Percentiles rank a stretch among this genome's conserved stretches.
These are phyloP conservation scores for Pinna nobilis DNA, from an alignment of 1,140 invertebrate genomes.

Conservation along the genomic window DNA sequence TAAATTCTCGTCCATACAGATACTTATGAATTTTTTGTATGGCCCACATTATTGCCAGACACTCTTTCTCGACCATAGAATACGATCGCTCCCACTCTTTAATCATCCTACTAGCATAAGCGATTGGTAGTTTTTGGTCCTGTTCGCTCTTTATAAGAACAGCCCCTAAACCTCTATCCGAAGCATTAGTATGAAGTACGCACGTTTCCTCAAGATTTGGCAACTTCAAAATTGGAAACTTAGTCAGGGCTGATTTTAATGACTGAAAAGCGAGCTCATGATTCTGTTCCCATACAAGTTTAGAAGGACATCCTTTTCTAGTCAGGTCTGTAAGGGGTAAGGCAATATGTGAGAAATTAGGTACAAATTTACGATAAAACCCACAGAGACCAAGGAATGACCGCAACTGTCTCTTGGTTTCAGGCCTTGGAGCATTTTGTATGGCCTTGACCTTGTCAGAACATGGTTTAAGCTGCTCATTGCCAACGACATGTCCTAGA, in stretches of 20 bases:
- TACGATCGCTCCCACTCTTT: no score
- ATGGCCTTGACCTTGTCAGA: slow-evolving; percentile 19
- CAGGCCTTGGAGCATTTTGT: background rate
- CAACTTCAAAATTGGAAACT: slow-evolving; percentile 32
- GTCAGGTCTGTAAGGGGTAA: slow-evolving; percentile 56
- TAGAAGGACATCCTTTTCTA: slow-evolving; percentile 15
- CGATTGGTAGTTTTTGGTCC: no score
- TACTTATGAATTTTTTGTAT: no score
- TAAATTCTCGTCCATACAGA: no score
- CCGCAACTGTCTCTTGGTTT: slow-evolving; percentile 56
- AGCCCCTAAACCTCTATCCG: background rate
- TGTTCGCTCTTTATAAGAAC: no score
- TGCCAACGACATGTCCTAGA: slow-evolving; percentile 17
- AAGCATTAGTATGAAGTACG: slow-evolving; percentile 51
- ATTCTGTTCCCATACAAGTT: background rate
- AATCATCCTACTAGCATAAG: no score
- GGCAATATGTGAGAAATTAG: slow-evolving; percentile 66
- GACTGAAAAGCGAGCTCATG: slow-evolving; percentile 27
- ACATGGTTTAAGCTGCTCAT: background rate
- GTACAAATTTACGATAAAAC: slow-evolving; percentile 66
- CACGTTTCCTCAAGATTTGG: slow-evolving; percentile 20
- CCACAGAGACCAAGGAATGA: slow-evolving; percentile 40
- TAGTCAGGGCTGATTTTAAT: slow-evolving; percentile 9
- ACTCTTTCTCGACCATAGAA: no score
- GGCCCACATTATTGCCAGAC: no score